Conservation (phyloP, 2,888 invertebrate genomes). For the Drosophila formosana region DNA sequence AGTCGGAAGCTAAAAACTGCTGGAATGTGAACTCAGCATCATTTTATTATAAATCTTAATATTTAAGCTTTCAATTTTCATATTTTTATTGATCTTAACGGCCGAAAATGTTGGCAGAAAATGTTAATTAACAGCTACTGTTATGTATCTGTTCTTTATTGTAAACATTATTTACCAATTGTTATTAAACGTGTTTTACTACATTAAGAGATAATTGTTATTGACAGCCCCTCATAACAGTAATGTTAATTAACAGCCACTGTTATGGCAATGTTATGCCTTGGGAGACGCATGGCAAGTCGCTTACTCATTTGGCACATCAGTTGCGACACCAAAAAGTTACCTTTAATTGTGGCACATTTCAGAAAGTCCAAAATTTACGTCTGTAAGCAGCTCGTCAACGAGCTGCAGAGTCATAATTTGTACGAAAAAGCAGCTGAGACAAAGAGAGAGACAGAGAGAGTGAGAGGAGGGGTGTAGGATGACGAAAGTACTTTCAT, state of each 20-base stretch:
- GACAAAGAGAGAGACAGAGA: slow-evolving; percentile 23
- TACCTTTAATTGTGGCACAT: slow-evolving; percentile 65
- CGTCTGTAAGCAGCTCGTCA: slow-evolving; percentile 43
- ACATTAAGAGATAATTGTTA: background rate
- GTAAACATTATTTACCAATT: too few species aligned
- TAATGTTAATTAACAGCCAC: slow-evolving; percentile 7
- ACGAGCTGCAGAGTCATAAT: slow-evolving; percentile 64
- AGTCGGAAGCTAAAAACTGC: background rate
- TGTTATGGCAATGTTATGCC: slow-evolving; percentile 5
- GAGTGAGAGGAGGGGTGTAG: slow-evolving; percentile 23
- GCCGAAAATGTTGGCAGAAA: too few species aligned
- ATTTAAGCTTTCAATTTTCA: too few species aligned
- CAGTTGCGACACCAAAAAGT: slow-evolving; percentile 25
- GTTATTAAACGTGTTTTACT: background rate
- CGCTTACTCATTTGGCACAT: slow-evolving; percentile 52
- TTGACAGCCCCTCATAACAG: background rate
- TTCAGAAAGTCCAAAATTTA: slow-evolving; percentile 63
- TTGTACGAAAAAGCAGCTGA: slow-evolving; percentile 16
- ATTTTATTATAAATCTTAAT: too few species aligned
- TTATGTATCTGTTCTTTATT: background rate
- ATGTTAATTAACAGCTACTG: background rate
- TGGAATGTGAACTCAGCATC: slow-evolving; percentile 1
- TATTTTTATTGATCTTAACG: too few species aligned
- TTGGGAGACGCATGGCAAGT: background rate
- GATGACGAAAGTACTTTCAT: slow-evolving; percentile 76